A percentile compares a stretch with the other conserved stretches of the same genome.
These are phyloP conservation scores for Bombus superbus DNA, from an alignment of 1,140 invertebrate species.

Conservation along the genomic window DNA sequence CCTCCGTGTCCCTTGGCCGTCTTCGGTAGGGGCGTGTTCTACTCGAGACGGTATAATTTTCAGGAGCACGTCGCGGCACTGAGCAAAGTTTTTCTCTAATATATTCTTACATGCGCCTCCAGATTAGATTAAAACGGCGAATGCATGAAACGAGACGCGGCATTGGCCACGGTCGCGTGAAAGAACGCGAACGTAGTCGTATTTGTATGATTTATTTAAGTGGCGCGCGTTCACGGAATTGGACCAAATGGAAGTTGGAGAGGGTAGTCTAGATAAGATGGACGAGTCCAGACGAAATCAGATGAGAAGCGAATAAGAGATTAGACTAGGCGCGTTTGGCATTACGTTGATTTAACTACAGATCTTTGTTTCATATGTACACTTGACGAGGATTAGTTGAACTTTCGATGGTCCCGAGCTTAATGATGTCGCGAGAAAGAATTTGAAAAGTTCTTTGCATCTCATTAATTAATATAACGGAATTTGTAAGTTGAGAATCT, in stretches of 20 bases:
- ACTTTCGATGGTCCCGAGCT: too few relatives aligned
- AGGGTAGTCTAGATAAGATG: constrained; percentile 5
- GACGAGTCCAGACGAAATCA: constrained; percentile 11
- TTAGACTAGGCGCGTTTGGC: constrained; percentile 74
- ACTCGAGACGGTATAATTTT: constrained; percentile 74
- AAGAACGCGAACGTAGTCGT: constrained; percentile 73
- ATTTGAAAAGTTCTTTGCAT: too few relatives aligned
- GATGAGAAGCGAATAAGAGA: constrained; percentile 70
- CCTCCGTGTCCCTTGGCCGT: background rate
- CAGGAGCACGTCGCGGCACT: constrained; percentile 70
- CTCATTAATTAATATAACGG: too few relatives aligned
- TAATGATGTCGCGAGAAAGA: too few relatives aligned
- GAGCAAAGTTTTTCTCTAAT: constrained; percentile 81
- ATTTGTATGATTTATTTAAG: constrained; percentile 81
- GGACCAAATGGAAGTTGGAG: constrained; percentile 18
- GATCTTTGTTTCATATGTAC: too few relatives aligned
- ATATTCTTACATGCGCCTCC: constrained; percentile 81
- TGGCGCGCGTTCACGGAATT: constrained; percentile 59
- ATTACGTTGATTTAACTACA: constrained; percentile 62
- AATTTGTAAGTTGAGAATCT: too few relatives aligned
- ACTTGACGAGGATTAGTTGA: too few relatives aligned
- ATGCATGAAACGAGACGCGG: constrained; percentile 70
- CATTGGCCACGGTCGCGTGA: constrained; percentile 42
- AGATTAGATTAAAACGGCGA: constrained; percentile 82
- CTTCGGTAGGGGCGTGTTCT: background rate